Evolutionary conservation across 2,888 invertebrate genomes (phyloP).

Genomic region (Exocentrus adspersus): DNA sequence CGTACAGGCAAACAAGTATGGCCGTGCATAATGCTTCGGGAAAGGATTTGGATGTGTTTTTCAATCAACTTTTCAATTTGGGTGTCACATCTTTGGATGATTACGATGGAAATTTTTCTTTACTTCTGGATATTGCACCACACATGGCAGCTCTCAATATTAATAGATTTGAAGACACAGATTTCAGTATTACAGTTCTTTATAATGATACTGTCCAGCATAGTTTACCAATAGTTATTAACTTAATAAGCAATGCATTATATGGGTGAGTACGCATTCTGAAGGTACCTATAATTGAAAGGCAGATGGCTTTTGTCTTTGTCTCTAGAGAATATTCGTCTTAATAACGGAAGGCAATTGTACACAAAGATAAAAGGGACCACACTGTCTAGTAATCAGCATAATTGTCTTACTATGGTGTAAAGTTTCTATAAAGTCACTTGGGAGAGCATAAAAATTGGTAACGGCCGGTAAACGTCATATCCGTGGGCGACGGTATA

Average conservation of each 20-base stretch:
- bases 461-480: too few relatives aligned
- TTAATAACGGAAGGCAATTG: too few relatives aligned
- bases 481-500: too few relatives aligned
- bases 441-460: too few relatives aligned
- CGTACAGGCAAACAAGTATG: conserved; percentile 69
- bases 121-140: conserved; percentile 70
- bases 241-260: conserved; percentile 76
- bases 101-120: conserved; percentile 75
- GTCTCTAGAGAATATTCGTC: too few relatives aligned
- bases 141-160: conserved; percentile 76
- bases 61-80: conserved; percentile 54
- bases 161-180: conserved; percentile 66
- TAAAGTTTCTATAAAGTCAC: too few relatives aligned
- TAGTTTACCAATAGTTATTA: conserved; percentile 79
- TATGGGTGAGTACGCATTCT: conserved; percentile 67
- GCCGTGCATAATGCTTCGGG: conserved; percentile 71
- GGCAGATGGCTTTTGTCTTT: too few relatives aligned
- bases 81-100: conserved; percentile 62
- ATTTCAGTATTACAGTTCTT: conserved; percentile 70
- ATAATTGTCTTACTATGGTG: too few relatives aligned
- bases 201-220: conserved; percentile 86
- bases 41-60: conserved; percentile 56
- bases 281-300: too few relatives aligned
- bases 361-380: too few relatives aligned
- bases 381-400: too few relatives aligned